Conservation (phyloP, 2,113 vertebrate genomes). For the Lonchura striata region DNA sequence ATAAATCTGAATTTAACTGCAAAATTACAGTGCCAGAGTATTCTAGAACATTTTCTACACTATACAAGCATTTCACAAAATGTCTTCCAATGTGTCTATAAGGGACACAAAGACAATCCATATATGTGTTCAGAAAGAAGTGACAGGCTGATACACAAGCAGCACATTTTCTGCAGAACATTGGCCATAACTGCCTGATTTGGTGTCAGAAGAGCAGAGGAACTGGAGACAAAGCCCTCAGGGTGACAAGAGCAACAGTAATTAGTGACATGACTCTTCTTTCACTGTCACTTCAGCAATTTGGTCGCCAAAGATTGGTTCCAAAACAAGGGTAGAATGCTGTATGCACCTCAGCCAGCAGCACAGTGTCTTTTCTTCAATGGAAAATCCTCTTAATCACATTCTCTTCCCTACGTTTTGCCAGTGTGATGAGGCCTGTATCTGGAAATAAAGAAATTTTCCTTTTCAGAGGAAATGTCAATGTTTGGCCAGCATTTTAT, state of each 20-base stretch:
- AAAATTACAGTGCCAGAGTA: background rate
- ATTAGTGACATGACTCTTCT: background rate
- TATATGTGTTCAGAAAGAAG: background rate
- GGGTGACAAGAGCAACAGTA: background rate
- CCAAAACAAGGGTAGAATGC: background rate
- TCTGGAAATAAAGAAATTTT: background rate
- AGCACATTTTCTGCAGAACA: background rate
- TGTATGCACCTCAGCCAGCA: background rate
- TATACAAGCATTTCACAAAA: background rate
- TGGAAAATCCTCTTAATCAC: background rate
- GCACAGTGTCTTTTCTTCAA: background rate
- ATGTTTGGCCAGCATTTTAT: background rate
- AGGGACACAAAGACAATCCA: background rate
- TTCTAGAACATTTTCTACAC: background rate
- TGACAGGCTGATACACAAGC: background rate
- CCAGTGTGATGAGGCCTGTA: background rate
- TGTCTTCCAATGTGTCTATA: background rate
- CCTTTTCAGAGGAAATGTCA: background rate
- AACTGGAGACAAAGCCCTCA: background rate
- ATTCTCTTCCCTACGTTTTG: background rate
- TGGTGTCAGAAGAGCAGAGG: background rate
- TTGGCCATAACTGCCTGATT: background rate
- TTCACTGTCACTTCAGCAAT: background rate
- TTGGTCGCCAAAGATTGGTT: background rate
- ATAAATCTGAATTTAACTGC: background rate